These are phyloP conservation scores for Musca vetustissima DNA, from an alignment of 1,140 invertebrate genomes.

Conservation along the genomic window DNA sequence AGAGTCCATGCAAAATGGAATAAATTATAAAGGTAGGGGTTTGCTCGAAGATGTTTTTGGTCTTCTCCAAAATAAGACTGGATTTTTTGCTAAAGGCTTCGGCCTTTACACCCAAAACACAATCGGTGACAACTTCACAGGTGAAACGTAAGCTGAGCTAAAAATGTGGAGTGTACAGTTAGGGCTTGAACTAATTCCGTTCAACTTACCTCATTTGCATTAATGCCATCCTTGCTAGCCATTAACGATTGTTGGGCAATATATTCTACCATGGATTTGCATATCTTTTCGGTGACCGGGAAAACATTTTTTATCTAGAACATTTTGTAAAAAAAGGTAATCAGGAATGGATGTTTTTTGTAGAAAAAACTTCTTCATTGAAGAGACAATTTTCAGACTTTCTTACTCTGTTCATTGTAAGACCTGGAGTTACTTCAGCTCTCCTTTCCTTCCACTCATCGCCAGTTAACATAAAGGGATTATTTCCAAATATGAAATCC, in stretches of 20 bases:
- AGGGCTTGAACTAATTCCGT: no score
- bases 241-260: slow-evolving; percentile 37
- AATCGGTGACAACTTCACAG: slow-evolving; percentile 58
- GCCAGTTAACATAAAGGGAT: slow-evolving; percentile 56
- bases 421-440: slow-evolving; percentile 59
- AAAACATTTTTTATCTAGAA: slow-evolving; percentile 49
- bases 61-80: slow-evolving; percentile 36
- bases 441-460: slow-evolving; percentile 61
- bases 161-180: not conserved
- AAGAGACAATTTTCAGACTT: not conserved
- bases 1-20: slow-evolving; percentile 30
- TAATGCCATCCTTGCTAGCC: slow-evolving; percentile 30
- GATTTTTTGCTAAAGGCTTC: slow-evolving; percentile 44
- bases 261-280: slow-evolving; percentile 38
- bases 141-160: slow-evolving; percentile 55
- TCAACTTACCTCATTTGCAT: slow-evolving; percentile 40
- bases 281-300: slow-evolving; percentile 45
- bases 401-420: slow-evolving; percentile 56
- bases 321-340: no score
- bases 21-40: slow-evolving; percentile 29
- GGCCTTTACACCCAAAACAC: slow-evolving; percentile 57
- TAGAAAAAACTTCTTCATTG: not conserved
- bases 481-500: slow-evolving; percentile 57
- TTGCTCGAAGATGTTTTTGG: slow-evolving; percentile 34
- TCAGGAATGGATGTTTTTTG: not conserved